Evolutionary conservation across 1,140 invertebrate species (phyloP), one percentile per base, ranked within the genome.

Genomic region (Nephila pilipes): DNA sequence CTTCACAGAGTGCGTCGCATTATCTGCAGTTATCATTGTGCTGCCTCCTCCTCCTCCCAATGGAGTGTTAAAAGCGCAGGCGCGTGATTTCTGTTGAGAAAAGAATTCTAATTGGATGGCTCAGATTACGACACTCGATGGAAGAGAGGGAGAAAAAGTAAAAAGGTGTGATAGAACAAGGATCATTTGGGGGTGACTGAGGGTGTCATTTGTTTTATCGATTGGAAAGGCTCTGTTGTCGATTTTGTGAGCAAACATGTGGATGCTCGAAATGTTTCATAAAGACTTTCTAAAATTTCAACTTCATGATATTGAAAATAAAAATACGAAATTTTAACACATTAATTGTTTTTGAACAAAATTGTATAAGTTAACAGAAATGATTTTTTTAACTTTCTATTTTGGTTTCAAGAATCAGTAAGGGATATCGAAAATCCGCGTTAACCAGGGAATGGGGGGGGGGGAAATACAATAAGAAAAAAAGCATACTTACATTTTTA

Each of bases 21-120:
- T 85, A 55, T 46, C 46, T 55, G 81, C 38, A 85, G n/a, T 85
- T 58, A 85, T 60, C 80, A 81, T 81, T 81, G 80, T 81, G 36
- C 80, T 20, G 46, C 12, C 46, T 10, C 46, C 46, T 10, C 38
- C 46, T n/a, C n/a, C 46, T 10, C 46, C 46, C 4, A n/a, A 65
- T 65, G 63, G 69, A 29, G 69, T 75, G 80, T 38, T 20, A 83
- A 83, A 8, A 54, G 80, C 46, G 80, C 36, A 55, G 38, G 80
- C 46, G 36, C 80, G 80, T 16, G 36, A 46, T 46, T 29, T 54
- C 36, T 25, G 80, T 55, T 83, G 2, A 25, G 32, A 83, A 20
- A 8, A 54, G 36, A 25, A 6, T 3, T 25, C 46, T 83, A 83
- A 83, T 83, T 83, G 80, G 80, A 20, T 22, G 36, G 8, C 12